These are phyloP conservation scores for Phragmatobia fuliginosa DNA, from an alignment of 2,888 invertebrate genomes.

Conservation along the genomic window DNA sequence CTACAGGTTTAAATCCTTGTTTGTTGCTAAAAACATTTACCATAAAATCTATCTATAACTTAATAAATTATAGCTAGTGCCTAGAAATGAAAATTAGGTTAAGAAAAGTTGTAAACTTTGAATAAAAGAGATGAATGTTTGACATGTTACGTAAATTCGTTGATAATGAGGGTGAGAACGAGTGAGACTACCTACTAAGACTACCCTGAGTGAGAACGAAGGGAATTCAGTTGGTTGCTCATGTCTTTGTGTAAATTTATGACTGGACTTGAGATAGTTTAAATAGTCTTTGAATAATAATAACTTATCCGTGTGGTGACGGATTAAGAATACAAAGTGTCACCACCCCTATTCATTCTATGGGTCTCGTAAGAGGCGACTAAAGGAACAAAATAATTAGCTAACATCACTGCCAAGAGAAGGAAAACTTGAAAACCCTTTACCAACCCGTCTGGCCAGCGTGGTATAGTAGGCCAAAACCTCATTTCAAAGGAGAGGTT, in stretches of 20 bases:
- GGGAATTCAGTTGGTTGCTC: background rate
- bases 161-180: background rate
- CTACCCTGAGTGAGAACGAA: background rate
- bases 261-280: background rate
- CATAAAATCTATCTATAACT: background rate
- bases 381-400: too few species aligned
- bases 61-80: background rate
- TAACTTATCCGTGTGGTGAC: too few species aligned
- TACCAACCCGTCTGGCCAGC: too few species aligned
- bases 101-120: background rate
- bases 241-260: background rate
- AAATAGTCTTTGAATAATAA: background rate
- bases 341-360: too few species aligned
- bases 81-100: background rate
- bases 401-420: too few species aligned
- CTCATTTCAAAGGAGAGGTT: too few species aligned
- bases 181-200: too few species aligned
- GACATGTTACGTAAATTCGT: background rate
- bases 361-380: too few species aligned
- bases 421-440: too few species aligned
- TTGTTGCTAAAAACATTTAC: background rate
- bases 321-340: too few species aligned
- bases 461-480: too few species aligned
- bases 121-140: background rate
- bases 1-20: background rate